Base-by-base conservation (phyloP, 2,113 vertebrate genomes). In the Tyto alba region DNA sequence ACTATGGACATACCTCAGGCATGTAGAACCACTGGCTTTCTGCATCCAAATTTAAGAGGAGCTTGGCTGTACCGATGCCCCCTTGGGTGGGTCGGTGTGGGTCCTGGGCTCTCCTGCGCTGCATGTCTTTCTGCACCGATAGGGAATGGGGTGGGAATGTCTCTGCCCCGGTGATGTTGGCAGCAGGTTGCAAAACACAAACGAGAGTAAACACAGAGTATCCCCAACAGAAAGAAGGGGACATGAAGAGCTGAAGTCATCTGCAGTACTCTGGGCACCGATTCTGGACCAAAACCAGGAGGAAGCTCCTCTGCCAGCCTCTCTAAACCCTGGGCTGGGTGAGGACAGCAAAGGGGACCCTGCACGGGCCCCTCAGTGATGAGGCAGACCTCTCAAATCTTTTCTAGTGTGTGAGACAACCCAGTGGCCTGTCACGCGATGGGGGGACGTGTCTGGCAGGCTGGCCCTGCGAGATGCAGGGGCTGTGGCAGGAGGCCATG, bases 381-480 rank as follows among this genome's bases (percentile, higher is more conserved):
- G 93, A 94, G 74, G 81, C 95, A 94, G 81, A 52, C 62, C 73
- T 92, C 89, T 95, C 91, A 29, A 57, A 78, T 95, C 89, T 87
- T 82, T 85, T 41, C 84, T 91, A 75, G 81, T 7, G 19, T 19
- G 60, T 93, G 91, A 94, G 92, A 91, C 87, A 89, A 36, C 66
- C 36, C 94, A 91, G 95, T 85, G 93, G 94, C 95, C 96, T 88
- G 95, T 95, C 96, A 96, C 81, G 84, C 93, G 47, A 93, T 0
- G n/a, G 86, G 55, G 85, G 94, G 96, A 97, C 48, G 89, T 96
- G 96, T 94, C 94, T 97, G 96, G 95, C 96, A 95, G 93, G 84
- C 95, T 43, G 74, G 95, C 91, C 91, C 89, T 64, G 89, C 0
- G 21, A 77, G 89, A 94, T 38, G 95, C 89, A 87, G 91, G 91